These are phyloP conservation scores for Coelopa pilipes DNA, from an alignment of 2,888 invertebrate species.

Conservation along the genomic window DNA sequence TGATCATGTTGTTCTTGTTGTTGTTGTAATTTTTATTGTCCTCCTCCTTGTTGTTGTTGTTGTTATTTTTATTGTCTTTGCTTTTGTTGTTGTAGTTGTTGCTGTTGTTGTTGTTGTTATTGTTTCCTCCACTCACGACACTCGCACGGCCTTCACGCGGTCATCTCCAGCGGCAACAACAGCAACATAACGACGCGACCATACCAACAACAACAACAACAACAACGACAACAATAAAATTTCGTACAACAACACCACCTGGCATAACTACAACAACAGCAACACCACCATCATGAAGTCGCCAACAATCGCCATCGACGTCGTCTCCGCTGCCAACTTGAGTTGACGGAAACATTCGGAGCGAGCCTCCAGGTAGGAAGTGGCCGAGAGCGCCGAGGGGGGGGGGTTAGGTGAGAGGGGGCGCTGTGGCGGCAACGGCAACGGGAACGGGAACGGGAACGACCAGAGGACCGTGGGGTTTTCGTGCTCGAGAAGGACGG, in stretches of 20 bases:
- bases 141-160: constrained; percentile 31
- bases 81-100: too few relatives aligned
- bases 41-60: background rate
- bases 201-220: too few relatives aligned
- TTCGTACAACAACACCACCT: background rate
- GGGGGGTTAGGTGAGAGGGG: too few relatives aligned
- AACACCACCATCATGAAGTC: constrained; percentile 12
- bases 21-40: background rate
- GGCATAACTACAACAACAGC: too few relatives aligned
- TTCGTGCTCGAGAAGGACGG: constrained; percentile 5
- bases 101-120: constrained; percentile 11
- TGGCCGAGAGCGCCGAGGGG: too few relatives aligned
- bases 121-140: constrained; percentile 25
- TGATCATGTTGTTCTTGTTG: background rate
- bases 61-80: too few relatives aligned
- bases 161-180: constrained; percentile 18
- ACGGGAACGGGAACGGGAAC: too few relatives aligned
- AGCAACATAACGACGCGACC: too few relatives aligned
- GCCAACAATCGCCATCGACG: constrained; percentile 3
- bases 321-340: too few relatives aligned
- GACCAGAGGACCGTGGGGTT: background rate
- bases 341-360: too few relatives aligned
- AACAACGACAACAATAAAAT: constrained; percentile 6
- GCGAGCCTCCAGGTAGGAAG: background rate
- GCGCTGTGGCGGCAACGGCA: too few relatives aligned